These are phyloP conservation scores for Ennomos quercinarius DNA, from an alignment of 2,888 invertebrate species.

Conservation along the genomic window DNA sequence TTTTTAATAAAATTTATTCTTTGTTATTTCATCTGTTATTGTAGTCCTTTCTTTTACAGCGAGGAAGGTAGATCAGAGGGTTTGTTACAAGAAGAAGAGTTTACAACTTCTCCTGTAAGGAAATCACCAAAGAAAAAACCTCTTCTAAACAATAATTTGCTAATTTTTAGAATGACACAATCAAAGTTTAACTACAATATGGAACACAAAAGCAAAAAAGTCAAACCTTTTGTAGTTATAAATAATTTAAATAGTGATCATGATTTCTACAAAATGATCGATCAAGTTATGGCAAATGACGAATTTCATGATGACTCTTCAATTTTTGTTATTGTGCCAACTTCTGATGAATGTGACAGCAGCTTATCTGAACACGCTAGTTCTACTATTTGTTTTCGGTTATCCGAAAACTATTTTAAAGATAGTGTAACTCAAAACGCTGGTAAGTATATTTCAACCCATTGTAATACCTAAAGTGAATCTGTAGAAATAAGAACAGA, in stretches of 20 bases:
- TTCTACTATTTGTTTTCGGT: slow-evolving; percentile 51
- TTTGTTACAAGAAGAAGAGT: too few species aligned
- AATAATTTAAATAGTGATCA: slow-evolving; percentile 44
- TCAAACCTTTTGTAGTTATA: slow-evolving; percentile 42
- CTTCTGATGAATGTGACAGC: slow-evolving; percentile 46
- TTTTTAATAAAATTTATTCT: too few species aligned
- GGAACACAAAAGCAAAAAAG: not conserved
- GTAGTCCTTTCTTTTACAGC: slow-evolving; percentile 24
- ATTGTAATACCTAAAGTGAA: not conserved
- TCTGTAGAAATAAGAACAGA: not conserved
- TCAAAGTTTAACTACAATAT: slow-evolving; percentile 10
- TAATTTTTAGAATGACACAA: slow-evolving; percentile 41
- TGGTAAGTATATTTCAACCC: slow-evolving; percentile 37
- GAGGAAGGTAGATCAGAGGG: not conserved
- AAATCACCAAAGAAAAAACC: slow-evolving; percentile 5
- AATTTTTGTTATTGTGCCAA: slow-evolving; percentile 54
- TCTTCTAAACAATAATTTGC: slow-evolving; percentile 13
- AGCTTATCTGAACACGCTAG: slow-evolving; percentile 36
- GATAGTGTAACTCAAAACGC: slow-evolving; percentile 14
- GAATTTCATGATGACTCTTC: slow-evolving; percentile 49
- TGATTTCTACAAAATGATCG: slow-evolving; percentile 45
- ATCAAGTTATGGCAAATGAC: slow-evolving; percentile 45
- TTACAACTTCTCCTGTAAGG: not conserved
- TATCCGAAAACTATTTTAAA: slow-evolving; percentile 45
- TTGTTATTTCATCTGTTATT: too few species aligned